These are phyloP conservation scores for Ammodytes dubius DNA, from an alignment of 2,113 vertebrate species.

Conservation along the genomic window DNA sequence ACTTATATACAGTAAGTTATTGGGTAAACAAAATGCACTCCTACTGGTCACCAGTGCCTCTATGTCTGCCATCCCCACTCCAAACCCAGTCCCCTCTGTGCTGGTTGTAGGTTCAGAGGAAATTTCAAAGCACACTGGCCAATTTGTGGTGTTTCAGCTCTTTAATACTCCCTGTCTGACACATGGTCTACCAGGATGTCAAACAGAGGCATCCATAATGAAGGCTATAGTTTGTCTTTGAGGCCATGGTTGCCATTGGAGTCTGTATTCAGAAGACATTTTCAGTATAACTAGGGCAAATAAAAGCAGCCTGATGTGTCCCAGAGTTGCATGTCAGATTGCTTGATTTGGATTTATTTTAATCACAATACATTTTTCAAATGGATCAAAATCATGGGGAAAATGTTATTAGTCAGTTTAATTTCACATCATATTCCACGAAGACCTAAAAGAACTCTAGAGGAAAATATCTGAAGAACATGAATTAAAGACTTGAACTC, in stretches of 20 bases:
- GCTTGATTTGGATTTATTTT: neutral
- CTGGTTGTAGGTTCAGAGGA: constrained; percentile 52
- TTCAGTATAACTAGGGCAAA: constrained; percentile 37
- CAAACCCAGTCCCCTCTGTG: constrained; percentile 2
- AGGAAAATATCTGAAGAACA: constrained; percentile 15
- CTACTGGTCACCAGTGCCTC: constrained; percentile 5
- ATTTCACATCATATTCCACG: neutral
- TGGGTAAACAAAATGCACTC: neutral
- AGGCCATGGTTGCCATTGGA: constrained; percentile 11
- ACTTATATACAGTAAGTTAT: neutral
- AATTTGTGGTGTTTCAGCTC: constrained; percentile 54
- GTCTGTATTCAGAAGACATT: constrained; percentile 17
- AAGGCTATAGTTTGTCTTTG: constrained; percentile 21
- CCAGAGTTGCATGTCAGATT: neutral
- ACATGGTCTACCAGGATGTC: constrained; percentile 52
- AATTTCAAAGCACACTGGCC: constrained; percentile 56
- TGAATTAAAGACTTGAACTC: constrained; percentile 17
- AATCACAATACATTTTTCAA: neutral
- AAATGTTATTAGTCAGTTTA: neutral
- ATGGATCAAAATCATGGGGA: neutral
- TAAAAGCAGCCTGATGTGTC: constrained; percentile 14
- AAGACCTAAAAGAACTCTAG: neutral
- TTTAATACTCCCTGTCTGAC: constrained; percentile 54
- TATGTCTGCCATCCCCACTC: constrained; percentile 4
- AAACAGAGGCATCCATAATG: constrained; percentile 13